These are phyloP conservation scores for Seriola quinqueradiata DNA, from an alignment of 2,113 vertebrate genomes.

Conservation along the genomic window DNA sequence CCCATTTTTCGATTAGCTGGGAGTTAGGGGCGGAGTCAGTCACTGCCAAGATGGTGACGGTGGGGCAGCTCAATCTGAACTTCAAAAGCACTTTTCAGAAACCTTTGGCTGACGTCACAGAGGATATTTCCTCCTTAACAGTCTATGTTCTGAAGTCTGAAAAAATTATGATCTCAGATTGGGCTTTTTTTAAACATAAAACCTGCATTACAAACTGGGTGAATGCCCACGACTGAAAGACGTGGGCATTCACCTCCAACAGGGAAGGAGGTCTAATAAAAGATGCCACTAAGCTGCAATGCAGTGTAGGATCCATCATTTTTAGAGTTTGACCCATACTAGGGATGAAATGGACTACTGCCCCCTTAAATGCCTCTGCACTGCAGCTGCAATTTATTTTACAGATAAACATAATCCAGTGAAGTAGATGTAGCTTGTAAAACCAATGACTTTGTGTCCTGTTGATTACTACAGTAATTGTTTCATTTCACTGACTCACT, in stretches of 20 bases:
- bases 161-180: no score
- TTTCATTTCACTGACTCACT: slow-evolving; percentile 22
- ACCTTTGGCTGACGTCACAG: no score
- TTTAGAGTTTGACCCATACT: neutral
- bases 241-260: neutral
- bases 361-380: neutral
- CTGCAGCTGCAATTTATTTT: neutral
- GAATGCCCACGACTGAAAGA: neutral
- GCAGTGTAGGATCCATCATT: neutral
- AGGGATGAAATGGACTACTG: neutral
- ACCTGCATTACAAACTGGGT: neutral
- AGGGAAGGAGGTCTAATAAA: neutral
- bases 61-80: no score
- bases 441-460: slow-evolving; percentile 14
- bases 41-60: no score
- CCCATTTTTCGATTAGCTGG: no score
- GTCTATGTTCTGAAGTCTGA: neutral
- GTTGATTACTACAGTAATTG: neutral
- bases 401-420: neutral
- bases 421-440: neutral
- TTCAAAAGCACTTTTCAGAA: no score
- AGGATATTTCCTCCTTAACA: no score
- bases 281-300: neutral
- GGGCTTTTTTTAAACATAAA: neutral
- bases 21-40: no score